Evolutionary conservation across 1,140 invertebrate genomes (phyloP).

Genomic region (Yoshiicerus persimilis): DNA sequence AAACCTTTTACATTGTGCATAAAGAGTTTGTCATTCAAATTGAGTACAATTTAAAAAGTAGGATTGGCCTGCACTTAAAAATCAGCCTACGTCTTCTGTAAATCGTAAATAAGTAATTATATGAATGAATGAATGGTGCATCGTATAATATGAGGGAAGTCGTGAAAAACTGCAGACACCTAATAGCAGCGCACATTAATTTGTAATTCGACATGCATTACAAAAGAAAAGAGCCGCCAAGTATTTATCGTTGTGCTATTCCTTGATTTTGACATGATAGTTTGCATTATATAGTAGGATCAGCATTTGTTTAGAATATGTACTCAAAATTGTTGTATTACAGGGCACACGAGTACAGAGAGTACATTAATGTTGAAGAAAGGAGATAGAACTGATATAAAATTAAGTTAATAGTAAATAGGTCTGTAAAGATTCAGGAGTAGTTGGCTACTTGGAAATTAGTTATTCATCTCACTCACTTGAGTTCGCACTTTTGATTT

Average conservation of each 20-base stretch:
- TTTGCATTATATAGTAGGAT: neutral
- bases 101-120: neutral
- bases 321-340: neutral
- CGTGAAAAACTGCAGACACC: neutral
- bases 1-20: too few species aligned
- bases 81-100: too few species aligned
- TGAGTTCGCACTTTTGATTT: slow-evolving; percentile 11
- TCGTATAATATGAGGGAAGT: neutral
- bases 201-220: neutral
- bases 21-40: too few species aligned
- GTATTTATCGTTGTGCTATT: neutral
- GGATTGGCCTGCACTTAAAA: neutral
- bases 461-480: slow-evolving; percentile 12
- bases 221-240: neutral
- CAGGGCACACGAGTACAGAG: too few species aligned
- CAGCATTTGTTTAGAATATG: neutral
- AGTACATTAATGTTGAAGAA: too few species aligned
- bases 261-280: neutral
- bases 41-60: too few species aligned
- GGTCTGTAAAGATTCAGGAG: neutral
- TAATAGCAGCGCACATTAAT: neutral
- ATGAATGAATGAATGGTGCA: neutral
- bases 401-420: neutral
- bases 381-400: neutral
- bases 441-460: neutral